Evolutionary conservation across 2,888 invertebrate genomes (phyloP).

Genomic region (Phlogophora meticulosa): DNA sequence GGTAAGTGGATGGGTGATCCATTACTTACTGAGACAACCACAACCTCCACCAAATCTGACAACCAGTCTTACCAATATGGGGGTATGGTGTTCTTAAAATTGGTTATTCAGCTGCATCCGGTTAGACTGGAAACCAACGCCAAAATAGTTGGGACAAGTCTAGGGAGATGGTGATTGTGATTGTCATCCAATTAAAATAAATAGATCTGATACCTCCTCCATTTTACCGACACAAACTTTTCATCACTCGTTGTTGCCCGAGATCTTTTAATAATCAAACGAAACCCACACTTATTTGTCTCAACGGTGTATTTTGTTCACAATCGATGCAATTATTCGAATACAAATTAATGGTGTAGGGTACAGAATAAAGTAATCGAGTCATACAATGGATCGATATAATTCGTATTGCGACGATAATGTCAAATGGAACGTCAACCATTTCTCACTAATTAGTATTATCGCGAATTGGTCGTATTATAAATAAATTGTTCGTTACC

Average conservation of each 20-base stretch:
- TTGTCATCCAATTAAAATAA: background rate
- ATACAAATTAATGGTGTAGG: slow-evolving; percentile 73
- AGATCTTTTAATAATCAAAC: slow-evolving; percentile 71
- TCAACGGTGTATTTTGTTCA: slow-evolving; percentile 67
- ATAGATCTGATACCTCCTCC: slow-evolving; percentile 36
- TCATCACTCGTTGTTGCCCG: slow-evolving; percentile 23
- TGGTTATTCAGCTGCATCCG: too few relatives aligned
- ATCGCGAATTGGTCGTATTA: background rate
- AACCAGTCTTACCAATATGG: too few relatives aligned
- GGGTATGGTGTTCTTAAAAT: too few relatives aligned
- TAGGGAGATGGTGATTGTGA: too few relatives aligned
- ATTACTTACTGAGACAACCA: too few relatives aligned
- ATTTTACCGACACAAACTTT: slow-evolving; percentile 5
- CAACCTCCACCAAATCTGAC: too few relatives aligned
- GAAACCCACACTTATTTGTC: slow-evolving; percentile 64
- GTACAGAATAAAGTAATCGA: slow-evolving; percentile 65
- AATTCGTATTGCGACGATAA: slow-evolving; percentile 30
- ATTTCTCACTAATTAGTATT: slow-evolving; percentile 3
- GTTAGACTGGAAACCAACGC: too few relatives aligned
- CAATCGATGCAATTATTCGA: slow-evolving; percentile 73
- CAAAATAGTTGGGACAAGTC: too few relatives aligned
- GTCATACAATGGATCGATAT: slow-evolving; percentile 45
- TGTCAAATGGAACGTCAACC: background rate
- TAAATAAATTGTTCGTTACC: background rate
- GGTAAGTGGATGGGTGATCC: too few relatives aligned